Evolutionary conservation across 2,797 vertebrate genomes (phyloP).

Genomic region (Mergus octosetaceus): DNA sequence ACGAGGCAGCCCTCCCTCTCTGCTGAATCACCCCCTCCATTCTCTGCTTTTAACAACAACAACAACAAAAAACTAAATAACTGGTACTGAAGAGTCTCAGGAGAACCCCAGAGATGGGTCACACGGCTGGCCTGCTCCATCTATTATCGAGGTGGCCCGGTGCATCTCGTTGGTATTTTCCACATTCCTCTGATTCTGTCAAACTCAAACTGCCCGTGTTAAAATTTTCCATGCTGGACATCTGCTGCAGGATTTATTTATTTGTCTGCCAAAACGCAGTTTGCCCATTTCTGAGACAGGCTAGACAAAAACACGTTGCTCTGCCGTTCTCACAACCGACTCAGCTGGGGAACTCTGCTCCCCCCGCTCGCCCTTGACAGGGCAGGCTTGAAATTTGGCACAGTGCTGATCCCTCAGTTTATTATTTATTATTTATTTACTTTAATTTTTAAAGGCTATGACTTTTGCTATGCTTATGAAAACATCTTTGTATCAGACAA

Average conservation of each 20-base stretch:
- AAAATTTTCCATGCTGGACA: conserved; percentile 63
- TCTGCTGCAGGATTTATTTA: conserved; percentile 60
- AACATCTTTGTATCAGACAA: not conserved
- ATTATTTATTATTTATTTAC: not conserved
- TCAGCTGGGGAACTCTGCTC: not conserved
- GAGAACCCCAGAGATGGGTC: not conserved
- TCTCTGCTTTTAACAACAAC: not conserved
- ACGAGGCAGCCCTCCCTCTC: not conserved
- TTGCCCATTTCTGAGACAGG: conserved; percentile 11
- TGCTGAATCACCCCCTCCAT: not conserved
- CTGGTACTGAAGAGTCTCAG: not conserved
- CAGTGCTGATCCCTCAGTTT: not conserved
- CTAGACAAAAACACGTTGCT: conserved; percentile 12
- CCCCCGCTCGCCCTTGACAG: not conserved
- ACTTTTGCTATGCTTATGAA: not conserved
- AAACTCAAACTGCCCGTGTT: not conserved
- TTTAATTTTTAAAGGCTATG: not conserved
- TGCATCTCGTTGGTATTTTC: not conserved
- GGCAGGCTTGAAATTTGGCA: not conserved
- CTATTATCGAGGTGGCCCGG: not conserved
- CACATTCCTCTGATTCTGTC: conserved; percentile 37
- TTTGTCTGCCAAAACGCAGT: conserved; percentile 50
- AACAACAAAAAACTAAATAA: not conserved
- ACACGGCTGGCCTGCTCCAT: not conserved
- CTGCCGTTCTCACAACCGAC: not conserved